phyloP scores from a whole-genome alignment of 2,888 invertebrate genomes.

The Galeopsomyia nigrocyanea region DNA sequence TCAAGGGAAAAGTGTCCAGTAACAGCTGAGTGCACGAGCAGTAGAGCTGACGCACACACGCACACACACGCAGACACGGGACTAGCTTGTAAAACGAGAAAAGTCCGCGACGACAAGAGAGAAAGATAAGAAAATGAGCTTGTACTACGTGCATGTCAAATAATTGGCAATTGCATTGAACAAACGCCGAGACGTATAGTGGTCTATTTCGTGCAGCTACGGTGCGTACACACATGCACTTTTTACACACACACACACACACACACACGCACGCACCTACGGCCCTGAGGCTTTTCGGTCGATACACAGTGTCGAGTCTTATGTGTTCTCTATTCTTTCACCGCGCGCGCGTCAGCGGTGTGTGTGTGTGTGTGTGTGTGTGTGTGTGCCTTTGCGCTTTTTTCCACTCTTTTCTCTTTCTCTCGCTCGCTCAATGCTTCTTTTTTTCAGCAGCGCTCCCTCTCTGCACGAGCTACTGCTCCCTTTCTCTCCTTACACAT shows the following conservation, averaged over 20 bases:
- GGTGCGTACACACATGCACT: neutral
- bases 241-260: too few relatives aligned
- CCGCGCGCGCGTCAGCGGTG: too few relatives aligned
- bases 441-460: neutral
- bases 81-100: slow-evolving; percentile 30
- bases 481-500: slow-evolving; percentile 18
- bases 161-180: neutral
- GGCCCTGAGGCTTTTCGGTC: slow-evolving; percentile 41
- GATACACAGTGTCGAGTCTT: slow-evolving; percentile 36
- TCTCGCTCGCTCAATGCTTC: neutral
- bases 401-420: slow-evolving; percentile 14
- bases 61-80: too few relatives aligned
- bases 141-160: too few relatives aligned
- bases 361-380: neutral
- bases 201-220: slow-evolving; percentile 12
- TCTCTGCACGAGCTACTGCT: neutral
- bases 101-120: neutral
- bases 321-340: slow-evolving; percentile 33
- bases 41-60: too few relatives aligned
- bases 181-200: slow-evolving; percentile 6
- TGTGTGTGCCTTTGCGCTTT: slow-evolving; percentile 14
- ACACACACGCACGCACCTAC: neutral
- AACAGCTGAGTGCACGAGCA: neutral
- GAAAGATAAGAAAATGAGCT: too few relatives aligned
- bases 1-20: neutral